Evolutionary conservation across 1,140 invertebrate genomes (phyloP), one percentile per base, ranked within the genome.

Genomic region (Ostrea edulis): DNA sequence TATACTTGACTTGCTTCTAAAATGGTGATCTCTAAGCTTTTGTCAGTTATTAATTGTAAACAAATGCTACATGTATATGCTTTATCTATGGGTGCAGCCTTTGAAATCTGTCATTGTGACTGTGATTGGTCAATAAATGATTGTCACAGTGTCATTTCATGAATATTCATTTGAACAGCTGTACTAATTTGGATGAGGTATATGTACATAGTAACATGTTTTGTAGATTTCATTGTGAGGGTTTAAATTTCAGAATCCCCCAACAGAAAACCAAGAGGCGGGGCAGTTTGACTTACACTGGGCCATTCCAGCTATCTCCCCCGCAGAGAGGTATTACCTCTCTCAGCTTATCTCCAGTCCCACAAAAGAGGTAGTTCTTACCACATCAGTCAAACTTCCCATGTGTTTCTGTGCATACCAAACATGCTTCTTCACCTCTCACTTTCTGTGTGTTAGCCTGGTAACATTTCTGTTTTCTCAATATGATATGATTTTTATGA

Each of bases 271-370:
- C 81, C 95, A 95, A 91, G 95, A 96, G 3, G 94, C 94, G 11
- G 85, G 92, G 89, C 86, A 95, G 94, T 93, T 93, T 95, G 86
- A 96, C 95, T 92, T 96, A 94, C 93, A 96, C 96, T 89, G 96
- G 96, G 89, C 96, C 95, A 91, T 97, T 62, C 95, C 96, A 58
- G 95, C 94, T 88, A 93, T 97, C 58, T 95, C 95, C 20, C 90
- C 91, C 8, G 92, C 95, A 86, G 96, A 97, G 92, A 96, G 95
- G 90, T 95, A 96, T 92, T 97, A 96, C 92, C 89, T 97, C 11
- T 95, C 95, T 52, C 96, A 96, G 89, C 93, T 97, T 11, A 95
- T 97, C 55, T 95, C 95, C 20, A 96, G 95, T 93, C 95, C 95
- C 14, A 94, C 95, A 3, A 96, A 96, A 95, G 96, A 97, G 93